Conservation (phyloP, 1,140 invertebrate genomes). For the Elysia chlorotica region DNA sequence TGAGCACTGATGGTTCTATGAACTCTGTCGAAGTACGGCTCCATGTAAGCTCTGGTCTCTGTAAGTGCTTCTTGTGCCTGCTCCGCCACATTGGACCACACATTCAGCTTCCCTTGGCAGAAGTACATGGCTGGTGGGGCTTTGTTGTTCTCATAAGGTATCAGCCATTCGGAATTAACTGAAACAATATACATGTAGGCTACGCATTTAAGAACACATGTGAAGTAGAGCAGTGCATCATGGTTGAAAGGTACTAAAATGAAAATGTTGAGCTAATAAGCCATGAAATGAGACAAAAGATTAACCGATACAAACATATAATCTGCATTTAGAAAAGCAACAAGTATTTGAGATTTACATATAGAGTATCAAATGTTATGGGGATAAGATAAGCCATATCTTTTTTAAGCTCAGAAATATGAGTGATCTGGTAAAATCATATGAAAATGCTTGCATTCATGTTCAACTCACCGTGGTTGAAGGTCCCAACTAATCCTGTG, state of each 20-base stretch:
- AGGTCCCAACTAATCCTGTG: constrained; percentile 54
- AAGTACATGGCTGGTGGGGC: constrained; percentile 48
- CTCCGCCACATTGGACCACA: constrained; percentile 54
- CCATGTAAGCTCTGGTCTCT: constrained; percentile 36
- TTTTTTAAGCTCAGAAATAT: too few relatives aligned
- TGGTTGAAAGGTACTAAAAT: too few relatives aligned
- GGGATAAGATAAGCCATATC: neutral
- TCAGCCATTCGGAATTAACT: constrained; percentile 55
- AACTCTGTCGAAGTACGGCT: constrained; percentile 47
- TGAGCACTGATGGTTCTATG: constrained; percentile 51
- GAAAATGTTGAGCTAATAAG: too few relatives aligned
- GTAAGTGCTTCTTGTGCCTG: constrained; percentile 46
- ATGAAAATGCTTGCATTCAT: too few relatives aligned
- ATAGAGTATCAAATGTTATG: neutral
- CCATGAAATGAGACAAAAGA: too few relatives aligned
- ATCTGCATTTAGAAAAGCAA: too few relatives aligned
- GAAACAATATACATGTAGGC: too few relatives aligned
- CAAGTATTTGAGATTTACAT: too few relatives aligned
- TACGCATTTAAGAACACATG: too few relatives aligned
- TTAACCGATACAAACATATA: too few relatives aligned
- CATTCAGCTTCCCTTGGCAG: constrained; percentile 49
- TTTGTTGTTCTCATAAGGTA: constrained; percentile 34
- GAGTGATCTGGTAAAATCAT: too few relatives aligned
- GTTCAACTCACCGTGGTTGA: constrained; percentile 49
- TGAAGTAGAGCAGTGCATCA: too few relatives aligned